A percentile compares a stretch with the other conserved stretches of the same genome.
phyloP scores from a whole-genome alignment of 1,140 invertebrate genomes.

The Drosophila orosa region DNA sequence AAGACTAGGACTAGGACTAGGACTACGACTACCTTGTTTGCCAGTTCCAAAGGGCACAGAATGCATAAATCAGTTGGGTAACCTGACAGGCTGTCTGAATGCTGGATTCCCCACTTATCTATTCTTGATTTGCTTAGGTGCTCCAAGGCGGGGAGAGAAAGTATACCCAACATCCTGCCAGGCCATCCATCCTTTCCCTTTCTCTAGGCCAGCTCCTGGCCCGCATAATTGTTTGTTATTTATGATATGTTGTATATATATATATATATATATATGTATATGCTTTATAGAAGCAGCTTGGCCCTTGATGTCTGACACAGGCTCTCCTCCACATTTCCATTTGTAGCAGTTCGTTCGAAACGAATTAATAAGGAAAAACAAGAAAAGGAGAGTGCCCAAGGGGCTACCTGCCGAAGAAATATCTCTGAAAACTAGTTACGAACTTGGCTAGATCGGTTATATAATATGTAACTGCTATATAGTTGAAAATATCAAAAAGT shows the following conservation, averaged over 20 bases:
- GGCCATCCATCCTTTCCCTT: neutral
- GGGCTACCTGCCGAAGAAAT: constrained; percentile 2
- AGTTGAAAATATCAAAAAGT: neutral
- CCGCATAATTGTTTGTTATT: constrained; percentile 78
- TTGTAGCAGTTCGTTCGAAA: constrained; percentile 52
- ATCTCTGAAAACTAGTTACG: neutral
- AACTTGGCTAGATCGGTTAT: neutral
- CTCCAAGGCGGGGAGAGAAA: neutral
- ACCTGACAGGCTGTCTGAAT: constrained; percentile 68
- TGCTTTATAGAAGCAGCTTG: constrained; percentile 21
- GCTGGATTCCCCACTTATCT: constrained; percentile 35
- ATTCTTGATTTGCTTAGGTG: constrained; percentile 35
- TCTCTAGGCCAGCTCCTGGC: constrained; percentile 15
- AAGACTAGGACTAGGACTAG: neutral
- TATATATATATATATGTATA: constrained; percentile 20
- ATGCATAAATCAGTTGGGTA: constrained; percentile 73
- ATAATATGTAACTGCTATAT: too few species aligned
- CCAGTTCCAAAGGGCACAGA: constrained; percentile 11
- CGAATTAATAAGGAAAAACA: constrained; percentile 36
- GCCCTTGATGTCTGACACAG: constrained; percentile 42
- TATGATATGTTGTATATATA: constrained; percentile 63
- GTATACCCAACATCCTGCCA: constrained; percentile 21
- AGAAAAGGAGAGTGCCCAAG: neutral
- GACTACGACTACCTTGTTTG: neutral
- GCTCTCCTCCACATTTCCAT: constrained; percentile 3